Base-by-base conservation (phyloP, 2,797 vertebrate species). In the Melopsittacus undulatus region DNA sequence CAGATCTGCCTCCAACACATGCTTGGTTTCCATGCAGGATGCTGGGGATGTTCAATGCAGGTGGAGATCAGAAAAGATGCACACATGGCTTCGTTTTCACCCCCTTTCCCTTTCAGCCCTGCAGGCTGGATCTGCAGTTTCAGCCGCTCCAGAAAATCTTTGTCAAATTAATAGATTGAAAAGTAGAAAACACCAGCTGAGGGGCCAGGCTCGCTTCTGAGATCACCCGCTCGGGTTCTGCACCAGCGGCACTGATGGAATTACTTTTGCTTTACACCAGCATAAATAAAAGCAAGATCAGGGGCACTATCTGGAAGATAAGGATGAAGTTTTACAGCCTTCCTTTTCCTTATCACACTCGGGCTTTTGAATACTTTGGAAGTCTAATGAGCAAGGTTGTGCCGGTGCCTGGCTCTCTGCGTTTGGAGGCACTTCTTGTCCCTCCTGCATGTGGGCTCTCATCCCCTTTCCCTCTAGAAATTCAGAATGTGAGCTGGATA, bases 291-390 rank as follows among this genome's bases (percentile, higher is more conserved):
- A 89, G 89, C 77, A 67, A 94, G 95, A 93, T 94, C 94, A 70
- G 79, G 94, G 85, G 87, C 89, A 26, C 94, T 95, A 78, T 94
- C 91, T 89, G 88, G 68, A 68, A 95, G 95, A 94, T 92, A 95
- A 96, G 94, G 81, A n/a, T 43, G 83, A 92, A 94, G 94, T 95
- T 97, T 97, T 96, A 95, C 91, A 95, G 91, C 77, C 86, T 93
- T 83, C 49, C 78, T 81, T 92, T 57, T 64, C 91, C 94, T 96
- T 94, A 95, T 95, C 86, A 6, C 72, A 64, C 34, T 18, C 8
- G 1, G 77, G 74, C 72, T 92, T 93, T 88, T 92, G 90, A 94
- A 90, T 92, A 46, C 88, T 89, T 80, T 56, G 88, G 59, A 66
- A 89, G 46, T 29, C 32, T 36, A 78, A 92, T 38, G 86, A 89